Evolutionary conservation across 2,797 vertebrate genomes (phyloP).

Genomic region (Xenops minutus): DNA sequence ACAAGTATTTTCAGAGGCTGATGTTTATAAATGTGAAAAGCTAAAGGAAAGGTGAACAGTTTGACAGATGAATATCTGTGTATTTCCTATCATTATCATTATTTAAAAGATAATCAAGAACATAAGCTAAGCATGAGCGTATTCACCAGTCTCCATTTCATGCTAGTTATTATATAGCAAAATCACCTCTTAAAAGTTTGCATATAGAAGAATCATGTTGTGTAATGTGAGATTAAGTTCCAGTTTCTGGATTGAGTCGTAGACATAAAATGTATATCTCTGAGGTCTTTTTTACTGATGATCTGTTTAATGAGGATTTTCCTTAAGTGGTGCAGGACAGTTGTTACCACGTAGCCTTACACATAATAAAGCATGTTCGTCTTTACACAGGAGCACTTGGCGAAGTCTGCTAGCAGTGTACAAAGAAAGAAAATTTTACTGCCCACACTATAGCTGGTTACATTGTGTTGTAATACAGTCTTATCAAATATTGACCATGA

Average conservation of each 20-base stretch:
- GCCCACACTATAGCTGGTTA: neutral
- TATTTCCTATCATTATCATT: neutral
- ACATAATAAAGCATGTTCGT: neutral
- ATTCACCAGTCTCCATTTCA: neutral
- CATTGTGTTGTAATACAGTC: neutral
- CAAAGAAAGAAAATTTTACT: neutral
- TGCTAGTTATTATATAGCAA: neutral
- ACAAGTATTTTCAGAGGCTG: neutral
- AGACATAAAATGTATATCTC: neutral
- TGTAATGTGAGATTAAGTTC: neutral
- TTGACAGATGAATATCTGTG: neutral
- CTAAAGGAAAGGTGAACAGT: neutral
- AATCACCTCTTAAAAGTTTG: neutral
- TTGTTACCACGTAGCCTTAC: neutral
- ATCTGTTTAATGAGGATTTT: neutral
- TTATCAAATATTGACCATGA: neutral
- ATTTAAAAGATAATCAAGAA: neutral
- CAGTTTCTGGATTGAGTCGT: neutral
- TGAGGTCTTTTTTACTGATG: neutral
- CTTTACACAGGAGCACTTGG: neutral
- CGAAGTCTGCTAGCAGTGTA: neutral
- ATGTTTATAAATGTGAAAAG: neutral
- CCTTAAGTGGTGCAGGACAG: neutral
- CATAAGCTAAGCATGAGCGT: neutral
- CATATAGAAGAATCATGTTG: neutral